Percentiles rank a stretch among this genome's conserved stretches.
These are phyloP conservation scores for Remorina albescens DNA, from an alignment of 2,797 vertebrate genomes.

Conservation along the genomic window DNA sequence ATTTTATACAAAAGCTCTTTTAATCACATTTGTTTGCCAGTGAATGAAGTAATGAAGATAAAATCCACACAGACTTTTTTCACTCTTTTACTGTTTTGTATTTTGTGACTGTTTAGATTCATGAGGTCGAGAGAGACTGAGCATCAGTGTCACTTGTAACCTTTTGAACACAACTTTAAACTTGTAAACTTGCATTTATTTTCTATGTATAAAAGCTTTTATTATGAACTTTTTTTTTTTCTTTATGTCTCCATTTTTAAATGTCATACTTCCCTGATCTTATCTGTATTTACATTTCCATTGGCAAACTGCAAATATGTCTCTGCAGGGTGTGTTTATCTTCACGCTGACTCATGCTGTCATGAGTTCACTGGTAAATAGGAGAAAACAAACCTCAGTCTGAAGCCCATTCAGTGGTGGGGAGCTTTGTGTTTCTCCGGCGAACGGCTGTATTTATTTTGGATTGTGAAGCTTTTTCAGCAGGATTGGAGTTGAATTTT, in stretches of 20 bases:
- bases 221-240: not conserved
- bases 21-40: not conserved
- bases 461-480: too few relatives aligned
- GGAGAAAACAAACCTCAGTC: constrained; percentile 13
- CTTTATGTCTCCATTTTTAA: too few relatives aligned
- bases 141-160: constrained; percentile 3
- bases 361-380: constrained; percentile 10
- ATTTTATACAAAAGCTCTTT: not conserved
- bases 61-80: too few relatives aligned
- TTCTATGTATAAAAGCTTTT: constrained; percentile 50
- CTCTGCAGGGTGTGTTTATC: constrained; percentile 4
- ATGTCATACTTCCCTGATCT: not conserved
- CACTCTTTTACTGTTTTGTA: constrained; percentile 20
- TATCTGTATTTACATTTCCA: constrained; percentile 13
- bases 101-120: constrained; percentile 6
- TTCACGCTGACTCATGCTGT: constrained; percentile 3
- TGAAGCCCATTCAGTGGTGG: not conserved
- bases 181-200: constrained; percentile 26
- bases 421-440: too few relatives aligned
- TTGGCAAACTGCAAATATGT: not conserved
- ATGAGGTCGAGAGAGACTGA: not conserved
- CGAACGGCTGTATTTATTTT: too few relatives aligned
- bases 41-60: too few relatives aligned
- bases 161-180: constrained; percentile 31
- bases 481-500: too few relatives aligned